phyloP scores from a whole-genome alignment of 2,797 vertebrate genomes.

The Danio albolineatus region DNA sequence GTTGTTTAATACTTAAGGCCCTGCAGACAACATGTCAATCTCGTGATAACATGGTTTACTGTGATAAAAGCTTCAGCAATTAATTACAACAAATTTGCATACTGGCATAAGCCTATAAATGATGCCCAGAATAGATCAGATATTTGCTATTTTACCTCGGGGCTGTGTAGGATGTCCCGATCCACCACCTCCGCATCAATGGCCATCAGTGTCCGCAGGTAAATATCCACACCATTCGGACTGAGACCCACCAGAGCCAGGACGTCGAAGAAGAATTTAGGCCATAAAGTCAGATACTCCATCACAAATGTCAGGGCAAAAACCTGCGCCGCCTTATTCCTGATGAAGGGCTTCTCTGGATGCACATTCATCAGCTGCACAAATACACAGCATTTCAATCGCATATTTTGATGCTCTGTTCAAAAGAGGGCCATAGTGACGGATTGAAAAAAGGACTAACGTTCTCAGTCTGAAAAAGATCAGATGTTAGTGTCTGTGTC shows the following conservation, averaged over 20 bases:
- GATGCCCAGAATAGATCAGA: too few species aligned
- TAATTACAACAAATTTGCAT: too few species aligned
- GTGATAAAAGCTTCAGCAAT: too few species aligned
- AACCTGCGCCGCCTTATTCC: slow-evolving; percentile 98
- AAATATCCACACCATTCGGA: slow-evolving; percentile 92
- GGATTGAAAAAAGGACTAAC: too few species aligned
- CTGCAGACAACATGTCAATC: too few species aligned
- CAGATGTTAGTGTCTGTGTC: too few species aligned
- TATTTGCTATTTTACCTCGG: slow-evolving; percentile 79
- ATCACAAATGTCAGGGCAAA: slow-evolving; percentile 94
- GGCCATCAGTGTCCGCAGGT: slow-evolving; percentile 96
- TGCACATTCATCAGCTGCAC: slow-evolving; percentile 88
- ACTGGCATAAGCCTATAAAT: too few species aligned
- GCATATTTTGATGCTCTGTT: too few species aligned
- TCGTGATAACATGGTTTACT: too few species aligned
- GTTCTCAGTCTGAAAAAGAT: too few species aligned
- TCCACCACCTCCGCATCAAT: slow-evolving; percentile 96
- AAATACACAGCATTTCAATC: not conserved
- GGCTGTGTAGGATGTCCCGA: slow-evolving; percentile 90
- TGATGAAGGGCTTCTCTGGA: slow-evolving; percentile 95
- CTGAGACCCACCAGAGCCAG: slow-evolving; percentile 93
- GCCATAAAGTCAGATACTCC: slow-evolving; percentile 95
- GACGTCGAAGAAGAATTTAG: slow-evolving; percentile 97
- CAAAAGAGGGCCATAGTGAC: too few species aligned
- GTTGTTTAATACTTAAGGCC: too few species aligned